These are phyloP conservation scores for Smittia sp. DNA, from an alignment of 2,888 invertebrate species.

Conservation along the genomic window DNA sequence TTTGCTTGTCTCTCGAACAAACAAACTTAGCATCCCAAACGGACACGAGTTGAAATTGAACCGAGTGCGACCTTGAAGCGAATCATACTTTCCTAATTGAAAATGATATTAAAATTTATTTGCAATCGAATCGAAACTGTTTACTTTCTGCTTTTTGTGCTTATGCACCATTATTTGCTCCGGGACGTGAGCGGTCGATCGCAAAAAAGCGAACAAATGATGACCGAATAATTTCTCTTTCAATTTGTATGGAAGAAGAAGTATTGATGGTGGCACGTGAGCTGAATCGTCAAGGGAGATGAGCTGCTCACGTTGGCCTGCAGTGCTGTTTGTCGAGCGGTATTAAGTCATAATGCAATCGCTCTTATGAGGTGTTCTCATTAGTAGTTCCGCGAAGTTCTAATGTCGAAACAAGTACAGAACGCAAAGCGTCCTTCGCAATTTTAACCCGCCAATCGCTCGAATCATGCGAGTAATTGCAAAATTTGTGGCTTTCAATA, in stretches of 20 bases:
- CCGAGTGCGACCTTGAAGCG: too few relatives aligned
- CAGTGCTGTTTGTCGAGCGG: neutral
- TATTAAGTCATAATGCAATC: neutral
- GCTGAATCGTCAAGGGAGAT: constrained; percentile 7
- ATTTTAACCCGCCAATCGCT: neutral
- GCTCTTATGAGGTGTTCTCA: neutral
- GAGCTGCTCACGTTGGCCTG: neutral
- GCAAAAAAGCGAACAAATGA: neutral
- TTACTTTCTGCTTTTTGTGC: neutral
- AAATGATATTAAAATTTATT: neutral
- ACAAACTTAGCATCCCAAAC: neutral
- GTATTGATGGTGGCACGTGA: constrained; percentile 32
- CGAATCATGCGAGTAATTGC: neutral
- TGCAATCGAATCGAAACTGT: neutral
- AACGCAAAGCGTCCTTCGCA: neutral
- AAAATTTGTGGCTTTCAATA: neutral
- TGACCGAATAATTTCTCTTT: constrained; percentile 30
- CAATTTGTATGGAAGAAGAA: constrained; percentile 31
- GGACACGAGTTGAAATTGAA: too few relatives aligned
- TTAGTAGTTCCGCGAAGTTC: neutral
- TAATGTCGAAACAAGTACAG: neutral
- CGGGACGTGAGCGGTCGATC: neutral
- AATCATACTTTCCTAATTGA: too few relatives aligned
- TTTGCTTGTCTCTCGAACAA: neutral
- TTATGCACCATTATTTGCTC: neutral